These are phyloP conservation scores for Lycophotia porphyrea DNA, from an alignment of 2,888 invertebrate species.

Conservation along the genomic window DNA sequence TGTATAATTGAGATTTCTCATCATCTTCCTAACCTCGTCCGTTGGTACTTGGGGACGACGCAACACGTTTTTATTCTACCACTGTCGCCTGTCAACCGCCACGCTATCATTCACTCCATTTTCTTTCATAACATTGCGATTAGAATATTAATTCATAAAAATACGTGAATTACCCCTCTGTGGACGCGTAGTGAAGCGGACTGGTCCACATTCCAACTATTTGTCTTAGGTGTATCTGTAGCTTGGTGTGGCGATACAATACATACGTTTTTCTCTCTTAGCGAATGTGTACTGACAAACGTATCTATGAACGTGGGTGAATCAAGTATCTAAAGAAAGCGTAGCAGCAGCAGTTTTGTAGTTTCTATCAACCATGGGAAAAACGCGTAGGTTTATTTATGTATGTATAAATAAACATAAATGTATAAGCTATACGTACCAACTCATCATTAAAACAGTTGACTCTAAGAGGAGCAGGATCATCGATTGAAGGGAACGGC, in stretches of 20 bases:
- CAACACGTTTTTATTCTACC: too few species aligned
- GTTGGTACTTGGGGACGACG: too few species aligned
- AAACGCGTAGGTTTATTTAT: background rate
- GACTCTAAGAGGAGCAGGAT: constrained; percentile 75
- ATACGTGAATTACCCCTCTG: background rate
- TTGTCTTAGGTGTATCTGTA: too few species aligned
- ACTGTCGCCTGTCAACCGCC: too few species aligned
- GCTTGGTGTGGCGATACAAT: background rate
- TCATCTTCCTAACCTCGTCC: too few species aligned
- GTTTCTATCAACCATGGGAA: background rate
- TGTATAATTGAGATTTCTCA: too few species aligned
- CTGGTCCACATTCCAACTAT: background rate
- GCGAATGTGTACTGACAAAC: background rate
- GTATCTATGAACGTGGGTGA: background rate
- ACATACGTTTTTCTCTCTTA: background rate
- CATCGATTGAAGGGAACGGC: constrained; percentile 83
- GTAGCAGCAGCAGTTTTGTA: background rate
- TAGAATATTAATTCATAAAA: background rate
- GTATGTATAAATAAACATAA: too few species aligned
- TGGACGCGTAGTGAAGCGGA: background rate
- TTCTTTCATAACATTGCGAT: background rate
- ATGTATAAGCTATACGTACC: constrained; percentile 64
- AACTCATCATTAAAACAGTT: constrained; percentile 86
- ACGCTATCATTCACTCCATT: too few species aligned
- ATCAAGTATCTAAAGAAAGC: background rate